A percentile compares a stretch with the other conserved stretches of the same genome.
These are phyloP conservation scores for Coenobita brevimanus DNA, from an alignment of 1,140 invertebrate genomes.

Conservation along the genomic window DNA sequence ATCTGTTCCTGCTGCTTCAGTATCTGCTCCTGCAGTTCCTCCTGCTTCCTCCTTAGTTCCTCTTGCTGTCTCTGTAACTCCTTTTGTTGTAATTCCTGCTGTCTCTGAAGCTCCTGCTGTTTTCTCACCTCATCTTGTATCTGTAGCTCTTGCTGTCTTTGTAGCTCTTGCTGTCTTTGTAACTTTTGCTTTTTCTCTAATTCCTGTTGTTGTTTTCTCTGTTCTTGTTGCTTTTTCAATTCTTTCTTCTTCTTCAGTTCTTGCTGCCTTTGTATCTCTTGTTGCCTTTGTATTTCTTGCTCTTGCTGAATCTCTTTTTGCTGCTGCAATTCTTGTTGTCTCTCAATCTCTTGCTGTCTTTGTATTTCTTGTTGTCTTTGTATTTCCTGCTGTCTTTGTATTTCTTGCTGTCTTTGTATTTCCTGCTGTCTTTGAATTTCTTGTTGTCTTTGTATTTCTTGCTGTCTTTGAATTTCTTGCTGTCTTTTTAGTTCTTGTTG, in stretches of 20 bases:
- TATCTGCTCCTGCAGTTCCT: slow-evolving; percentile 12
- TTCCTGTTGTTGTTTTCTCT: slow-evolving; percentile 4
- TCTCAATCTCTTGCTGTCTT: slow-evolving; percentile 2
- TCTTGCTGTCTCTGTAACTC: slow-evolving; percentile 37
- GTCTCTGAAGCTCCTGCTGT: slow-evolving; percentile 24
- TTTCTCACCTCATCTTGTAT: slow-evolving; percentile 1
- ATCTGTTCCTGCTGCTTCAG: slow-evolving; percentile 38
- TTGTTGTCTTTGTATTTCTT: slow-evolving; percentile 10
- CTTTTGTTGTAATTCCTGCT: slow-evolving; percentile 10
- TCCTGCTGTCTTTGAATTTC: background rate
- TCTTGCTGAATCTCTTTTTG: slow-evolving; percentile 12
- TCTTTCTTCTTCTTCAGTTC: background rate
- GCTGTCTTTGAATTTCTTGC: slow-evolving; percentile 8
- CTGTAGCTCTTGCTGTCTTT: slow-evolving; percentile 16
- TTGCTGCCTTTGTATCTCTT: slow-evolving; percentile 14
- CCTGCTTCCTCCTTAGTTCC: slow-evolving; percentile 14
- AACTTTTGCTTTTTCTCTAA: background rate
- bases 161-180: slow-evolving; percentile 8
- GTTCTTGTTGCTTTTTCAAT: slow-evolving; percentile 16
- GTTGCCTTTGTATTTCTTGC: background rate
- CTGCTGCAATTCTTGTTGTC: slow-evolving; percentile 28
- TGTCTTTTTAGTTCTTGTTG: slow-evolving; percentile 19
- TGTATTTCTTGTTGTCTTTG: background rate
- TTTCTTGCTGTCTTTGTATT: slow-evolving; percentile 14
- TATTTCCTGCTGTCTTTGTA: background rate